Percentiles rank a stretch among this genome's conserved stretches.
Conservation (phyloP, 1,140 invertebrate species). For the Zaprionus ghesquierei region DNA sequence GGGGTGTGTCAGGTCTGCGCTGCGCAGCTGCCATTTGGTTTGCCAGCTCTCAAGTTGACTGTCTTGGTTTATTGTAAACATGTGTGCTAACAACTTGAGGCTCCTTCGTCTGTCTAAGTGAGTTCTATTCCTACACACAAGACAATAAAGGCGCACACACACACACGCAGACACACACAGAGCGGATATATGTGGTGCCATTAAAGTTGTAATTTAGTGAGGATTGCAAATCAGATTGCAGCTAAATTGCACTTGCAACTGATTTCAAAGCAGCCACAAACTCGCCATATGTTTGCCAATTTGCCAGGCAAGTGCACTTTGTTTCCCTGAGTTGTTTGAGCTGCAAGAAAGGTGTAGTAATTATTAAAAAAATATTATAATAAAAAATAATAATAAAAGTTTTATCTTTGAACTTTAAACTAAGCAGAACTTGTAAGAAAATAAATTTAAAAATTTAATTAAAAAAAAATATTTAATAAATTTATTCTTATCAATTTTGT, state of each 20-base stretch:
- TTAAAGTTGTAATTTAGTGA: slow-evolving; percentile 61
- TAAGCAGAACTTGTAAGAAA: no score
- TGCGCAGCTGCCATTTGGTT: slow-evolving; percentile 66
- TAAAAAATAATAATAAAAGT: no score
- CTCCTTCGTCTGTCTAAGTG: slow-evolving; percentile 15
- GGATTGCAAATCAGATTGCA: slow-evolving; percentile 24
- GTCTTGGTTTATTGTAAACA: slow-evolving; percentile 75
- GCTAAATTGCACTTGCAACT: slow-evolving; percentile 11
- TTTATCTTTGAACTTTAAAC: no score
- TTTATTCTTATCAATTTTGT: no score
- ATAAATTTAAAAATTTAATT: no score
- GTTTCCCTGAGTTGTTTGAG: not conserved
- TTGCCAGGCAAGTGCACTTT: not conserved
- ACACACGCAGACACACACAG: not conserved
- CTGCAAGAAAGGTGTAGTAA: not conserved
- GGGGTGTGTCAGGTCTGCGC: slow-evolving; percentile 29
- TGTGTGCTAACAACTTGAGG: slow-evolving; percentile 70
- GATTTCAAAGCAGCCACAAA: slow-evolving; percentile 20
- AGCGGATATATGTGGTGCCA: slow-evolving; percentile 10
- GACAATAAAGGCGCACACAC: slow-evolving; percentile 41
- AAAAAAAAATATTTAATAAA: no score
- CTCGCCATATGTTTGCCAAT: not conserved
- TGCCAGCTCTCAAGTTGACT: slow-evolving; percentile 68
- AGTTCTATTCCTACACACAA: slow-evolving; percentile 22
- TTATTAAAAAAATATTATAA: not conserved